A percentile compares a stretch with the other conserved stretches of the same genome.
Conservation (phyloP, 1,140 invertebrate genomes). For the Drosophila mojavensis region DNA sequence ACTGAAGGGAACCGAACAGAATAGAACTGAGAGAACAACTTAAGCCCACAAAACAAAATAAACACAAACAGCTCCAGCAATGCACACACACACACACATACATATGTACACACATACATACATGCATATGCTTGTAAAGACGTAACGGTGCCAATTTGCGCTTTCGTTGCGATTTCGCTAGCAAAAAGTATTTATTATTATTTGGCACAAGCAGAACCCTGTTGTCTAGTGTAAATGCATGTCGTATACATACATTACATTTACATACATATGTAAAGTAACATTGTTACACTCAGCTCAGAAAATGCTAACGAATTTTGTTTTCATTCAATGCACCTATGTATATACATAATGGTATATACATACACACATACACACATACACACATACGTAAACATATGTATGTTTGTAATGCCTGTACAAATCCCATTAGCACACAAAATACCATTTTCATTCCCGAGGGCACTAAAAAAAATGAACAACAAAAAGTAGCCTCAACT, state of each 20-base stretch:
- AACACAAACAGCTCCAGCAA: slow-evolving; percentile 36
- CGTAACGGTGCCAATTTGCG: slow-evolving; percentile 26
- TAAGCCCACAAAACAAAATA: slow-evolving; percentile 60
- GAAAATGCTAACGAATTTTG: too few relatives aligned
- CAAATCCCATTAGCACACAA: slow-evolving; percentile 24
- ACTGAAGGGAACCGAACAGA: neutral
- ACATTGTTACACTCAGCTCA: neutral
- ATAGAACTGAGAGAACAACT: slow-evolving; percentile 48
- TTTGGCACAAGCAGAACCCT: slow-evolving; percentile 1
- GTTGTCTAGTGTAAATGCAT: neutral
- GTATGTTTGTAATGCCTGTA: slow-evolving; percentile 5
- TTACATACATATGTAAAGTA: neutral
- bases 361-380: neutral
- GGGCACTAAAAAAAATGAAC: neutral
- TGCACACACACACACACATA: neutral
- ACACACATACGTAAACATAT: neutral
- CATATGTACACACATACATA: slow-evolving; percentile 1
- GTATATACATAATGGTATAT: neutral
- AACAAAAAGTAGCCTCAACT: neutral
- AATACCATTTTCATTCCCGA: slow-evolving; percentile 11
- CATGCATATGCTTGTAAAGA: slow-evolving; percentile 17
- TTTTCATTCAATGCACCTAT: neutral
- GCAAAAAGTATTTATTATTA: slow-evolving; percentile 1
- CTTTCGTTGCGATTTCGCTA: slow-evolving; percentile 16
- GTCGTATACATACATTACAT: neutral